Conservation (phyloP, 2,888 invertebrate species). For the Crematogaster levior region DNA sequence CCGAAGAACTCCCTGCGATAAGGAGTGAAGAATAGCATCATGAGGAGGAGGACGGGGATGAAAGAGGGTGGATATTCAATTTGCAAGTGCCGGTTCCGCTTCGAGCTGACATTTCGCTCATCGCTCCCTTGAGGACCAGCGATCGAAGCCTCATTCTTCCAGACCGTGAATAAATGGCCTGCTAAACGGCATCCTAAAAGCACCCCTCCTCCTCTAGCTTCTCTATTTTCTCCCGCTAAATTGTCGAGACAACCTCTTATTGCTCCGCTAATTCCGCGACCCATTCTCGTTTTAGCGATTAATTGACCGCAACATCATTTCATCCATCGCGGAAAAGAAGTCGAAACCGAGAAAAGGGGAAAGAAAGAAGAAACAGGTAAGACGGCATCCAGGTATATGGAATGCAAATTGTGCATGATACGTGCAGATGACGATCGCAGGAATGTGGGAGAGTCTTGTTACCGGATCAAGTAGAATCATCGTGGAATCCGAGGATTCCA, state of each 20-base stretch:
- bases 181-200: conserved; percentile 61
- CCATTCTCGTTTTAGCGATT: conserved; percentile 37
- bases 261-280: conserved; percentile 28
- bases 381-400: conserved; percentile 75
- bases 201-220: conserved; percentile 9
- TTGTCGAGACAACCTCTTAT: conserved; percentile 24
- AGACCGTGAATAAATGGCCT: conserved; percentile 59
- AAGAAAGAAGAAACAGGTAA: conserved; percentile 72
- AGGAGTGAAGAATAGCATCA: conserved; percentile 52
- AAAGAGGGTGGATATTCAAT: conserved; percentile 78
- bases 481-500: not conserved
- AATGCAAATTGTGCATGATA: conserved; percentile 69
- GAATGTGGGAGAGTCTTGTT: conserved; percentile 66
- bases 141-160: conserved; percentile 69
- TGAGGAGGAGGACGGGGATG: conserved; percentile 45
- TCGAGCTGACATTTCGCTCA: conserved; percentile 82
- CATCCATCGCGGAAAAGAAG: not conserved
- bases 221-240: conserved; percentile 18
- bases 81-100: conserved; percentile 78
- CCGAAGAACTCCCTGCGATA: not conserved
- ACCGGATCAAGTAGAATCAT: conserved; percentile 43
- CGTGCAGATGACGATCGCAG: conserved; percentile 63
- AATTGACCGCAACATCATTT: conserved; percentile 55
- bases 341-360: conserved; percentile 8
- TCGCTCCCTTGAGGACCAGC: conserved; percentile 76